phyloP scores from a whole-genome alignment of 2,797 vertebrate species.

The Lithobates sylvaticus region DNA sequence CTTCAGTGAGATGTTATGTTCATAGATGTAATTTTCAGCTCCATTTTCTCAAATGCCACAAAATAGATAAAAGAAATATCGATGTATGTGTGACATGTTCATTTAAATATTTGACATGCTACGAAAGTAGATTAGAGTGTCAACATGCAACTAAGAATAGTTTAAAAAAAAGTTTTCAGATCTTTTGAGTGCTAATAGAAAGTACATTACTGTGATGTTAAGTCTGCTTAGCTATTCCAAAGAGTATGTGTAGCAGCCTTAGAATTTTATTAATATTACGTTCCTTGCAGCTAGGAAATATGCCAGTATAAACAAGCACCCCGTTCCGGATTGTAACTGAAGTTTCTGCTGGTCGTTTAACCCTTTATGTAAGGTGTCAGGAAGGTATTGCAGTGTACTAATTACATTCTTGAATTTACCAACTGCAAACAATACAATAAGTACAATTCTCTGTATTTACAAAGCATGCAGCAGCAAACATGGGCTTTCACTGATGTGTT shows the following conservation, averaged over 20 bases:
- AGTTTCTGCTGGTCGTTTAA: conserved; percentile 55
- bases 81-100: conserved; percentile 35
- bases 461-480: neutral
- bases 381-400: conserved; percentile 31
- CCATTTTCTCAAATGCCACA: conserved; percentile 15
- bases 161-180: conserved; percentile 28
- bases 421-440: neutral
- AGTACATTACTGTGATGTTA: conserved; percentile 58
- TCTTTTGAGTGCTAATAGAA: conserved; percentile 62
- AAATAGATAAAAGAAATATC: conserved; percentile 31
- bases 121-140: conserved; percentile 45
- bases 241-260: conserved; percentile 59
- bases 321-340: conserved; percentile 50
- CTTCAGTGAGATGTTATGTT: neutral
- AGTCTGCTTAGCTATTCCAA: conserved; percentile 60
- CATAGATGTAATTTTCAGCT: neutral
- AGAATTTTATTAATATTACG: conserved; percentile 60
- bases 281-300: conserved; percentile 54
- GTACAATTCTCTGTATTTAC: neutral
- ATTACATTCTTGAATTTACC: neutral
- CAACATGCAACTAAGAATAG: conserved; percentile 45
- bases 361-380: conserved; percentile 38
- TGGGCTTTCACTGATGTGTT: neutral
- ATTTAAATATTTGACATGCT: conserved; percentile 30
- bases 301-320: conserved; percentile 58